These are phyloP conservation scores for Philaethria dido DNA, from an alignment of 2,888 invertebrate species.

Conservation along the genomic window DNA sequence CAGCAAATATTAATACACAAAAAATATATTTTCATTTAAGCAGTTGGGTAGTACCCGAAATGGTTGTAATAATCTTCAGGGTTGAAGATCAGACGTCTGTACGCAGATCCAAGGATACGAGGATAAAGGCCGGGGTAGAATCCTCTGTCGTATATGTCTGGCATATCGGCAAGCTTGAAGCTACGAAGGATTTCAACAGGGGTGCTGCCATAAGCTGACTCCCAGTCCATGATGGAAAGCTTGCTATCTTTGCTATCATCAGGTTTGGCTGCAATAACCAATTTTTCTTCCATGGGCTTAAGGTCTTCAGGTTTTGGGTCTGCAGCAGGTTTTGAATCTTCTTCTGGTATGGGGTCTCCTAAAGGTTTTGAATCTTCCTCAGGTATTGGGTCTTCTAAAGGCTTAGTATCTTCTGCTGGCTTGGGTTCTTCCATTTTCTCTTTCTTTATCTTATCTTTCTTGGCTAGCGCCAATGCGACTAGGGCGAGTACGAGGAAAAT, in stretches of 20 bases:
- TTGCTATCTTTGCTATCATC: background rate
- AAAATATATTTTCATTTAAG: conserved; percentile 4
- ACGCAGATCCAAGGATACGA: background rate
- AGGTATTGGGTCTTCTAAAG: background rate
- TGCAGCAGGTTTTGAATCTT: background rate
- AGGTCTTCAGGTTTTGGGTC: conserved; percentile 3
- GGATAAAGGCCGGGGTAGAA: background rate
- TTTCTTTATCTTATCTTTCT: conserved; percentile 12
- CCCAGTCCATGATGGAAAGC: conserved; percentile 21
- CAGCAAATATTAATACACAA: background rate
- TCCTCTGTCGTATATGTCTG: background rate
- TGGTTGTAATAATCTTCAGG: conserved; percentile 8
- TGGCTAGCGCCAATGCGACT: conserved; percentile 2
- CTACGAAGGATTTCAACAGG: conserved; percentile 9
- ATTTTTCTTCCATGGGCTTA: background rate
- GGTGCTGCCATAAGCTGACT: conserved; percentile 2
- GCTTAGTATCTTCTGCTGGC: background rate
- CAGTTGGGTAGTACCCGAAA: conserved; percentile 3
- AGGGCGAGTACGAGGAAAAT: conserved; percentile 1
- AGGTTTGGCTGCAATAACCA: conserved; percentile 2
- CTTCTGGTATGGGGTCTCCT: background rate
- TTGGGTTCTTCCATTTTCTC: background rate
- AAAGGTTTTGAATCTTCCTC: background rate
- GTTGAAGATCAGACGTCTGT: background rate
- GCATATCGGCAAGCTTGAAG: background rate